These are phyloP conservation scores for Prunella strophiata DNA, from an alignment of 2,797 vertebrate species.

Conservation along the genomic window DNA sequence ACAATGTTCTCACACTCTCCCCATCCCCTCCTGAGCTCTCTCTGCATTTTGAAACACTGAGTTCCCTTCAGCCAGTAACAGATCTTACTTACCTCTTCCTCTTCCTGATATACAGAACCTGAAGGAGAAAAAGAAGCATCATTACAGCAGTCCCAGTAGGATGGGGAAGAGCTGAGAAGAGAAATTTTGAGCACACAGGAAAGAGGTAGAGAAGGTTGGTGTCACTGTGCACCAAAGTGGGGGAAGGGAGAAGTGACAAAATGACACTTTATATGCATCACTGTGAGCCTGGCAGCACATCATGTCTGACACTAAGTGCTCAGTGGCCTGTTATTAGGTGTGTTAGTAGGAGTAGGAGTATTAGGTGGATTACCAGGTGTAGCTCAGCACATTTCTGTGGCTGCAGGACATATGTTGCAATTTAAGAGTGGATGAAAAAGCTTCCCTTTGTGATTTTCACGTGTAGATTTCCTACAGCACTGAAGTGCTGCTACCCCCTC, in stretches of 20 bases:
- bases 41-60: not conserved
- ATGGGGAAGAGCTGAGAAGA: not conserved
- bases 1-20: not conserved
- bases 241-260: not conserved
- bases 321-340: not conserved
- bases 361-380: slow-evolving; percentile 18
- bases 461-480: not conserved
- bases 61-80: not conserved
- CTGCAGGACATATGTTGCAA: not conserved
- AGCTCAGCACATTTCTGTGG: not conserved
- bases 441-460: not conserved
- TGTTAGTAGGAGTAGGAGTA: slow-evolving; percentile 37
- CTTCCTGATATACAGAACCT: slow-evolving; percentile 98
- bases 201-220: not conserved
- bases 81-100: slow-evolving; percentile 87
- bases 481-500: slow-evolving; percentile 17
- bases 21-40: not conserved
- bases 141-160: not conserved
- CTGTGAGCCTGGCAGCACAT: not conserved
- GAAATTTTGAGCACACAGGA: not conserved
- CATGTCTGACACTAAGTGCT: not conserved
- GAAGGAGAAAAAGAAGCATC: slow-evolving; percentile 53
- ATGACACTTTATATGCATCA: not conserved
- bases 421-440: not conserved
- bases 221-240: not conserved